Evolutionary conservation across 2,113 vertebrate genomes (phyloP).

Genomic region (Megatriorchis doriae): DNA sequence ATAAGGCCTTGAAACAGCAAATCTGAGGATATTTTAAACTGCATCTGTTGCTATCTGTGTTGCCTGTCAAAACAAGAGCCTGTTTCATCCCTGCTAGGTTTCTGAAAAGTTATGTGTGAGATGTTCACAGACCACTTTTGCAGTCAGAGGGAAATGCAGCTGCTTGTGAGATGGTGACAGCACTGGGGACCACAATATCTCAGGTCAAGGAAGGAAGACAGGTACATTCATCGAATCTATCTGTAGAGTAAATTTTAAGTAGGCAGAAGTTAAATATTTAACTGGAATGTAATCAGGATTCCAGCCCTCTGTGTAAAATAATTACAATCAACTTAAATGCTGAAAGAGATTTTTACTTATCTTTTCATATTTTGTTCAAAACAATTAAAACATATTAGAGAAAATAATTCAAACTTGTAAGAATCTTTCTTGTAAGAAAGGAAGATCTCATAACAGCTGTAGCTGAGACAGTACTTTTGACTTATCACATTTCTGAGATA

Average conservation of each 20-base stretch:
- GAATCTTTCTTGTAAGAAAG: neutral
- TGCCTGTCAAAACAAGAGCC: neutral
- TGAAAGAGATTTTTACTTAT: neutral
- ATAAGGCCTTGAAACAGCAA: neutral
- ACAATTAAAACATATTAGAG: neutral
- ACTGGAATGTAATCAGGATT: neutral
- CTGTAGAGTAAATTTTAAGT: neutral
- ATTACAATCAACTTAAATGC: neutral
- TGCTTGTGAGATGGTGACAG: neutral
- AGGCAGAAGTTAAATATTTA: neutral
- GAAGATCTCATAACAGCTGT: neutral
- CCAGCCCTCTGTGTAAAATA: neutral
- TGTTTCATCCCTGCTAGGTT: neutral
- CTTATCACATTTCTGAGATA: conserved; percentile 12
- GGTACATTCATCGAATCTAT: neutral
- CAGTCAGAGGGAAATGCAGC: neutral
- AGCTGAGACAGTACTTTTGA: neutral
- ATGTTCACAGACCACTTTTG: neutral
- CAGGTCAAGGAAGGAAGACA: neutral
- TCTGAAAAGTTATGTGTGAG: neutral
- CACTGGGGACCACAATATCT: neutral
- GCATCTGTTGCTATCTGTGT: neutral
- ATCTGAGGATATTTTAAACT: neutral
- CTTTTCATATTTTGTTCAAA: neutral
- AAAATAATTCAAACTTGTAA: neutral